phyloP scores from a whole-genome alignment of 2,888 invertebrate genomes.

The Hyppa rectilinea region DNA sequence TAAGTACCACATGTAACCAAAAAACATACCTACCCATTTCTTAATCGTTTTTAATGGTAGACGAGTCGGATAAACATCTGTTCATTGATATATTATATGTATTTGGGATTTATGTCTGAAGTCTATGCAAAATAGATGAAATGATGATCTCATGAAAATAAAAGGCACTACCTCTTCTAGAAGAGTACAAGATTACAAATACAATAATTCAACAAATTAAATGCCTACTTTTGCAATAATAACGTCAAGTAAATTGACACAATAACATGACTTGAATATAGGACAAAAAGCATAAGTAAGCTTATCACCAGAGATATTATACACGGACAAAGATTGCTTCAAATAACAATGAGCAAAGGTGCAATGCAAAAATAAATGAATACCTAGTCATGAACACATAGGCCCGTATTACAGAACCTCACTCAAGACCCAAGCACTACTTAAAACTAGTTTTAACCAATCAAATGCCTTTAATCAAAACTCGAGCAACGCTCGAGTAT shows the following conservation, averaged over 20 bases:
- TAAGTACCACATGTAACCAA: neutral
- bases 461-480: too few species aligned
- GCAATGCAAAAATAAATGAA: constrained; percentile 13
- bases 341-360: constrained; percentile 11
- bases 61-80: constrained; percentile 3
- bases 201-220: neutral
- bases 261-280: neutral
- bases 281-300: neutral
- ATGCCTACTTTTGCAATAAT: neutral
- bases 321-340: neutral
- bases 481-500: too few species aligned
- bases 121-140: neutral
- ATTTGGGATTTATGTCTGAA: neutral
- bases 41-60: neutral
- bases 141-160: neutral
- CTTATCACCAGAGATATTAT: constrained; percentile 13
- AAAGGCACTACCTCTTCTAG: neutral
- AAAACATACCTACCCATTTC: neutral
- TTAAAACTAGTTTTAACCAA: too few species aligned
- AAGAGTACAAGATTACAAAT: too few species aligned
- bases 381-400: too few species aligned
- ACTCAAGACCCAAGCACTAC: too few species aligned
- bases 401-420: too few species aligned
- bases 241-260: neutral
- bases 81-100: neutral